Evolutionary conservation across 1,140 invertebrate species (phyloP).

Genomic region (Asbolus verrucosus): DNA sequence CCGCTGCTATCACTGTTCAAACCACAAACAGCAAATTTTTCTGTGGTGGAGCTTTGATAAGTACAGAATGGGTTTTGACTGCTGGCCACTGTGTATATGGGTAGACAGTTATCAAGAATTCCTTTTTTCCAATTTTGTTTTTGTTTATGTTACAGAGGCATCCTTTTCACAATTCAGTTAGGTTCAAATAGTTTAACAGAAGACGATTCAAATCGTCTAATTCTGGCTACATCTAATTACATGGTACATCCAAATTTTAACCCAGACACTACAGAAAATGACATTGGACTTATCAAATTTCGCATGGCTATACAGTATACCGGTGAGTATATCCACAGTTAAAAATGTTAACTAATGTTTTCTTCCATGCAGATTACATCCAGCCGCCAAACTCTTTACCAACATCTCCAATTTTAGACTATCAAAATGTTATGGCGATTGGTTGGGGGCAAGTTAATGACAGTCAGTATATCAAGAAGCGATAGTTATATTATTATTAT

Average conservation of each 20-base stretch:
- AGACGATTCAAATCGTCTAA: conserved; percentile 8
- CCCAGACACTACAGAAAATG: conserved; percentile 1
- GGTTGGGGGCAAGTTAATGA: conserved; percentile 13
- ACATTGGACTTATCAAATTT: neutral
- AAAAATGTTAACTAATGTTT: no score
- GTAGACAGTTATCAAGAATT: neutral
- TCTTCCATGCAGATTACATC: conserved; percentile 21
- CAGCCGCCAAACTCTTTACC: neutral
- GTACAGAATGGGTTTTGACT: neutral
- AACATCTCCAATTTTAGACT: neutral
- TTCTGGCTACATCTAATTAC: neutral
- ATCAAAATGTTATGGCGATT: neutral
- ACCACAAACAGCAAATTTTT: neutral
- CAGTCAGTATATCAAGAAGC: no score
- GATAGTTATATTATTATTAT: no score
- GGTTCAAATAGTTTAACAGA: neutral
- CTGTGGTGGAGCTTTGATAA: neutral
- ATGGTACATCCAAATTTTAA: conserved; percentile 7
- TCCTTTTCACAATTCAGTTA: neutral
- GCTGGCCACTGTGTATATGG: neutral
- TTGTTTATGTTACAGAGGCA: neutral
- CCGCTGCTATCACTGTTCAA: neutral
- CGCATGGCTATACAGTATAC: neutral
- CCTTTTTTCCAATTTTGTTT: neutral
- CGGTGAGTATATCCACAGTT: neutral